Base-by-base conservation (phyloP, 2,797 vertebrate genomes). In the Pangasius mekongensis region DNA sequence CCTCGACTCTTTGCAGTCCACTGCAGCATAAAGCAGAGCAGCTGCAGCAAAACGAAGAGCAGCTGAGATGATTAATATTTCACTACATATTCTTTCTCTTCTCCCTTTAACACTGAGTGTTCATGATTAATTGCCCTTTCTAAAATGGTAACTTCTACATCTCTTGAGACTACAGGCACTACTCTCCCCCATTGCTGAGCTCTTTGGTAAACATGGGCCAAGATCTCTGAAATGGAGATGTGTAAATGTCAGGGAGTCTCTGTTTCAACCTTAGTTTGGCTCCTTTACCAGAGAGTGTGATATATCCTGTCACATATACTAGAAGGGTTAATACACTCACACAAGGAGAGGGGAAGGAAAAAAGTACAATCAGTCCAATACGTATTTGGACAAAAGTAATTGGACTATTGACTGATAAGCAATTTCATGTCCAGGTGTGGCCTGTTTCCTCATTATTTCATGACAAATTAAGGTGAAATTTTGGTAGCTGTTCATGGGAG, bases 91-190 rank as follows among this genome's bases (percentile, higher is more conserved):
- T 89, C 77, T 87, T 84, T 84, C 67, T 13, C 33, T 74, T 77
- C 84, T 84, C 62, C 66, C 36, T 80, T 80, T 87, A 85, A 58
- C 66, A 47, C 85, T n/a, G 73, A 80, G 85, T 71, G 52, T 77
- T 73, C 30, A 87, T 90, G 85, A 90, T 89, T 90, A 87, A 90
- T 90, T 87, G 86, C 69, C 60, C 88, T 89, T 90, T 89, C 71
- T 83, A 85, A 89, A 89, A 82, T 66, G 52, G 83, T 85, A 90
- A 43, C 77, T 84, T 87, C 47, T n/a, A 30, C 60, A 67, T 83
- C 83, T 87, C 83, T 43, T 39, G 71, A 77, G 86, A 87, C 69
- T 77, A 87, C 64, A 85, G 18, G 80, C 86, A 78, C 58, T 52
- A 54, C 86, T 83, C 54, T 73, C 81, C 66, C 89, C 82, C 22